phyloP scores from a whole-genome alignment of 1,140 invertebrate species.

The Dryas iulia region DNA sequence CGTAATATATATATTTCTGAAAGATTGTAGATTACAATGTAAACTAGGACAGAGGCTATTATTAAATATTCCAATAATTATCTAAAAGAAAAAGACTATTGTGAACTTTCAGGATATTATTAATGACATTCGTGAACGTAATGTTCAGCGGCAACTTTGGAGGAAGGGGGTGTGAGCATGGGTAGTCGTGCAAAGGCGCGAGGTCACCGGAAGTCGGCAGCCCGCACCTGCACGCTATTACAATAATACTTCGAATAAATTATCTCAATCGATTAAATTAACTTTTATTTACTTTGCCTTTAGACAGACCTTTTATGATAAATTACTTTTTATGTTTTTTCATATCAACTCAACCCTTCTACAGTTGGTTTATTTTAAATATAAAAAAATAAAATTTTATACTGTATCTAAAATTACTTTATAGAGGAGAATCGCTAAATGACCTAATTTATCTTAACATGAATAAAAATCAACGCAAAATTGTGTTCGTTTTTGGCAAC shows the following conservation, averaged over 20 bases:
- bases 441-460: slow-evolving; percentile 40
- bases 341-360: neutral
- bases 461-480: slow-evolving; percentile 45
- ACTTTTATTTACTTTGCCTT: slow-evolving; percentile 39
- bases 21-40: neutral
- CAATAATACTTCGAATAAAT: slow-evolving; percentile 33
- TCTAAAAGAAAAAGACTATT: neutral
- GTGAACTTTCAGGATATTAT: neutral
- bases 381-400: too few species aligned
- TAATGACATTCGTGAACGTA: neutral
- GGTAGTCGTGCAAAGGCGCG: slow-evolving; percentile 23
- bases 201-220: slow-evolving; percentile 53
- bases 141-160: slow-evolving; percentile 15
- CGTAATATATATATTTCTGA: neutral
- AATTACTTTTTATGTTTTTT: neutral
- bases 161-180: slow-evolving; percentile 12
- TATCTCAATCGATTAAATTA: slow-evolving; percentile 44
- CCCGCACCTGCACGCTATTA: slow-evolving; percentile 49
- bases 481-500: slow-evolving; percentile 55
- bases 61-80: neutral
- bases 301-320: slow-evolving; percentile 14
- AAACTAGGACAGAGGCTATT: neutral
- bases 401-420: neutral
- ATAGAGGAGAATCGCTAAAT: slow-evolving; percentile 9
- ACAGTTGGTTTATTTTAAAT: too few species aligned